A percentile compares a stretch with the other conserved stretches of the same genome.
phyloP scores from a whole-genome alignment of 1,140 invertebrate species.

The Zophobas morio region DNA sequence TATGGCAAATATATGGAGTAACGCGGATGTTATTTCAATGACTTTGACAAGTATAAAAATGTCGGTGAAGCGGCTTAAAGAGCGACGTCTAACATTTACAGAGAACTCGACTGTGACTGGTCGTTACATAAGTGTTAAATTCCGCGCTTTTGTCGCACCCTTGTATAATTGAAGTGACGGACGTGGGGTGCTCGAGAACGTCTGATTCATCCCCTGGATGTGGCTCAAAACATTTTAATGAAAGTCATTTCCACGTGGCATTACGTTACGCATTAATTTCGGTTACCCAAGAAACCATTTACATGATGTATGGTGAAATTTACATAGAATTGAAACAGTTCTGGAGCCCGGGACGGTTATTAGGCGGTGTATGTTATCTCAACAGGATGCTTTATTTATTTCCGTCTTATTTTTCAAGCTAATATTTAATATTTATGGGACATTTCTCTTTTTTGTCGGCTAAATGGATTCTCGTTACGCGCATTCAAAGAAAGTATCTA shows the following conservation, averaged over 20 bases:
- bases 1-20: no score
- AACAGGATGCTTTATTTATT: conserved; percentile 29
- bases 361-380: conserved; percentile 7
- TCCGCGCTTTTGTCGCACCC: no score
- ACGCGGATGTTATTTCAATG: no score
- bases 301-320: conserved; percentile 34
- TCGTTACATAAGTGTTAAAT: no score
- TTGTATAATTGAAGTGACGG: no score
- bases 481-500: neutral
- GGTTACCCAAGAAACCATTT: conserved; percentile 33
- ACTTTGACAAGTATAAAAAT: no score
- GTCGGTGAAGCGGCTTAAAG: no score
- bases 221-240: conserved; percentile 19
- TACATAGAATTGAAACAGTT: conserved; percentile 37
- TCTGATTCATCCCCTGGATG: conserved; percentile 2
- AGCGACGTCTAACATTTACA: no score
- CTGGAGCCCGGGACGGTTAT: conserved; percentile 20
- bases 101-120: no score
- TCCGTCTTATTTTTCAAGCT: conserved; percentile 24
- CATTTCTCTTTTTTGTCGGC: neutral
- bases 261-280: conserved; percentile 17
- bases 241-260: conserved; percentile 26
- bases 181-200: no score
- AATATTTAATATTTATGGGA: conserved; percentile 36
- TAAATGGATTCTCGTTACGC: neutral